A percentile compares a stretch with the other conserved stretches of the same genome.
These are phyloP conservation scores for Platysternon megacephalum DNA, from an alignment of 2,113 vertebrate species.

Conservation along the genomic window DNA sequence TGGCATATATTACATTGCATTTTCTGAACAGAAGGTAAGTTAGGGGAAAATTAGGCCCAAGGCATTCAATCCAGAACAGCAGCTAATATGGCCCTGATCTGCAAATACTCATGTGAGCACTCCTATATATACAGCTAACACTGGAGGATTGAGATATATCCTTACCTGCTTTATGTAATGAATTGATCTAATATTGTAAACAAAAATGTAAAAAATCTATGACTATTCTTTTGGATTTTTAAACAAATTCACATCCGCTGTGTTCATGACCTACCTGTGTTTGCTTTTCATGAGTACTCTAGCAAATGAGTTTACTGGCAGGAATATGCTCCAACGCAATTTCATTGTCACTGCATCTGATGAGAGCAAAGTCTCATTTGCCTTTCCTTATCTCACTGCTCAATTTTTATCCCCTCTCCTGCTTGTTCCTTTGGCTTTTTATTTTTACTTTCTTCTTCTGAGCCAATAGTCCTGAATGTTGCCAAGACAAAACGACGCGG, in stretches of 20 bases:
- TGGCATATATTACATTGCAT: neutral
- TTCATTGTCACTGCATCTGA: neutral
- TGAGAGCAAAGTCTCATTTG: conserved; percentile 1
- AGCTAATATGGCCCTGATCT: neutral
- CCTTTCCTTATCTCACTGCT: neutral
- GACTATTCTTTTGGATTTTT: neutral
- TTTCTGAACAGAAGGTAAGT: neutral
- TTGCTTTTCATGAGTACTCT: neutral
- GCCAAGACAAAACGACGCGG: neutral
- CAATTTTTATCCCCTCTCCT: neutral
- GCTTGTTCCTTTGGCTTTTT: neutral
- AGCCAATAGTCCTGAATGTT: neutral
- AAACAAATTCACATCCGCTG: neutral
- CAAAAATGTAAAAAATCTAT: neutral
- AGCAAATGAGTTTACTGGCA: neutral
- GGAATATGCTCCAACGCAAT: neutral
- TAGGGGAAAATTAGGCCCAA: neutral
- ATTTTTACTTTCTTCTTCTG: neutral
- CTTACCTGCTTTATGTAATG: neutral
- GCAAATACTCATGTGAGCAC: neutral
- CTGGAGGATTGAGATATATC: neutral
- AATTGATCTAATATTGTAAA: neutral
- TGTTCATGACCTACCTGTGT: neutral
- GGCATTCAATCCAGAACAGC: neutral
- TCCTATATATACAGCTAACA: neutral